Evolutionary conservation across 2,888 invertebrate genomes (phyloP), one percentile per base, ranked within the genome.

Genomic region (Venusia cambrica): DNA sequence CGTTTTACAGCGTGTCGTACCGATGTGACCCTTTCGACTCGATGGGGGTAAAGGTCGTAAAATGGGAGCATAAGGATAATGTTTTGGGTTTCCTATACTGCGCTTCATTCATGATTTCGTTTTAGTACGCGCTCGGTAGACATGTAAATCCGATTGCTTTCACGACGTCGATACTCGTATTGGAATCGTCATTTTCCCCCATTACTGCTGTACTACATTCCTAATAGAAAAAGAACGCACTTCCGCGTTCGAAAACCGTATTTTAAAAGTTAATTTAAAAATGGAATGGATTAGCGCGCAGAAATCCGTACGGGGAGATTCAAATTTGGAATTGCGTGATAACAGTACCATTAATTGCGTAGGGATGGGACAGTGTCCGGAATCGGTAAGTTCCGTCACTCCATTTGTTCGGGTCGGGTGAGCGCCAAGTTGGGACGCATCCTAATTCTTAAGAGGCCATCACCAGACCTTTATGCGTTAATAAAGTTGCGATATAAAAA

Each of bases 21-120:
- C 67, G 67, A 72, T 73, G 80, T 80, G 85, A 84, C 83, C 85
- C 85, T 83, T 83, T 79, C 77, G 71, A 72, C 73, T 81, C 73
- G 83, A 85, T 84, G 84, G 85, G 80, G 85, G 84, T 84, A 80
- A 81, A 84, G 84, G 81, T 85, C 85, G 85, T 87, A 87, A 87
- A 87, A 83, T 84, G 84, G 81, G 78, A 85, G 84, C 87, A 87
- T 87, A 87, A 87, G 87, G 85, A 85, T 87, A 85, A 87, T 85
- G 87, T 80, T 85, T 79, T 78, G 76, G 84, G 85, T 83, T 79
- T 84, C 79, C 80, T 81, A 78, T 76, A 83, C 85, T 73, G 81
- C 76, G 79, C 75, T 83, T 83, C 87, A 87, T 87, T 87, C 85
- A 87, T 87, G 87, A 85, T 87, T 87, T 81, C 80, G 77, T 80